Evolutionary conservation across 1,140 invertebrate genomes (phyloP), one percentile per base, ranked within the genome.

Genomic region (Drosophila kanapiae): DNA sequence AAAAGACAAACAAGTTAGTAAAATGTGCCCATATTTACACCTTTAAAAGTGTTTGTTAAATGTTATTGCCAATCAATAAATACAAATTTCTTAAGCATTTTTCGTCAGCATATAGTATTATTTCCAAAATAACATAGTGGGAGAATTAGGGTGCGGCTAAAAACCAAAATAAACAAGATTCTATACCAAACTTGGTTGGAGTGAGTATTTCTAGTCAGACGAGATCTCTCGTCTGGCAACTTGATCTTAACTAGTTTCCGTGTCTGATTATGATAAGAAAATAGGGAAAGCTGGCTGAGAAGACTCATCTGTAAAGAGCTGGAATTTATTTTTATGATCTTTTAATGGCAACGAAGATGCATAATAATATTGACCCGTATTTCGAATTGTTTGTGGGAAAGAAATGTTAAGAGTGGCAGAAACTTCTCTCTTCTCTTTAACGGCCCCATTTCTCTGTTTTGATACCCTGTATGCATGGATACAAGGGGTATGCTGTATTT

Each of bases 331-430:
- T 16, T 57, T 57, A 57, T 57, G 54, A 40, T 57, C 54, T 57
- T 14, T 40, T 57, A 40, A 57, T 57, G 54, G 54, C 35, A 7
- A n/a, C 18, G 18, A 9, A 57, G 35, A 38, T 53, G 61, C 35
- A 63, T 63, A 56, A 38, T 63, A 51, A 38, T 63, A 51, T 63
- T 63, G 29, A 63, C 61, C 61, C n/a, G 33, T 29, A 54, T 54
- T 63, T 38, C 11, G 3, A 10, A 6, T 13, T 38, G 10, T 11
- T 51, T 72, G 37, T 71, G 59, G 13, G 37, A 18, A 51, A 51
- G 37, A 27, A 51, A 60, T 13, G 71, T 43, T 29, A 61, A 61
- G 33, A 29, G 63, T 61, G 1, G 8, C 6, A 23, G 11, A 7
- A 16, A 11, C 1, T 49, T 2, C 49, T 11, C 11, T 29, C 10